Evolutionary conservation across 2,888 invertebrate genomes (phyloP).

Genomic region (Leptinotarsa rubiginosa): DNA sequence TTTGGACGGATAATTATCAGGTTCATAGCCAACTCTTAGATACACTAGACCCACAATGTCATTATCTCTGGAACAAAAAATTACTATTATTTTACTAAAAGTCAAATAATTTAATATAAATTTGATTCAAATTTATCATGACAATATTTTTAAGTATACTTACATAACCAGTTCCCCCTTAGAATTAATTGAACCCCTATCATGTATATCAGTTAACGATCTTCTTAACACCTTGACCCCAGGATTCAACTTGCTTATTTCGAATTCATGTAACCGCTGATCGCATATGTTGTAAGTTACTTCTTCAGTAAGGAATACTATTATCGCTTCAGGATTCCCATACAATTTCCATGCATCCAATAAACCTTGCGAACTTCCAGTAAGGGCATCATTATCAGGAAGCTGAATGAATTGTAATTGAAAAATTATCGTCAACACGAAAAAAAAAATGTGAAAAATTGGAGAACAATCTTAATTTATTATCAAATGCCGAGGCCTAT

Average conservation of each 20-base stretch:
- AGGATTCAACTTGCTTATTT: constrained; percentile 80
- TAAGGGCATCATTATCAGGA: constrained; percentile 84
- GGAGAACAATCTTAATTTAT: too few species aligned
- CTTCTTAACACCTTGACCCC: constrained; percentile 78
- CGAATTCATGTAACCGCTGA: constrained; percentile 93
- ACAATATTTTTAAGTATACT: constrained; percentile 20
- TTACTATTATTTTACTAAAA: too few species aligned
- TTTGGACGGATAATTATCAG: constrained; percentile 83
- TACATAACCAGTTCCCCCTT: constrained; percentile 68
- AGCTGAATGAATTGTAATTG: constrained; percentile 70
- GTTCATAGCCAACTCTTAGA: constrained; percentile 91
- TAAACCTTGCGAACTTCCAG: constrained; percentile 84
- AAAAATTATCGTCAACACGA: background rate
- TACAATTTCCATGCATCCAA: constrained; percentile 89
- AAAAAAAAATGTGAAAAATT: too few species aligned
- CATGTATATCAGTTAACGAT: constrained; percentile 78
- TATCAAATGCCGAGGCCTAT: too few species aligned
- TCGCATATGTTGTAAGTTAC: constrained; percentile 94
- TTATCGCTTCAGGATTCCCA: constrained; percentile 75
- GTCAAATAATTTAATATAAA: too few species aligned
- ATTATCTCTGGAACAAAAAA: constrained; percentile 71
- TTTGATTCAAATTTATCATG: too few species aligned
- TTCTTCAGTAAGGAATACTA: constrained; percentile 91
- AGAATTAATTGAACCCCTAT: constrained; percentile 66
- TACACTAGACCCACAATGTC: constrained; percentile 89